These are phyloP conservation scores for Todus mexicanus DNA, from an alignment of 2,797 vertebrate genomes.

Conservation along the genomic window DNA sequence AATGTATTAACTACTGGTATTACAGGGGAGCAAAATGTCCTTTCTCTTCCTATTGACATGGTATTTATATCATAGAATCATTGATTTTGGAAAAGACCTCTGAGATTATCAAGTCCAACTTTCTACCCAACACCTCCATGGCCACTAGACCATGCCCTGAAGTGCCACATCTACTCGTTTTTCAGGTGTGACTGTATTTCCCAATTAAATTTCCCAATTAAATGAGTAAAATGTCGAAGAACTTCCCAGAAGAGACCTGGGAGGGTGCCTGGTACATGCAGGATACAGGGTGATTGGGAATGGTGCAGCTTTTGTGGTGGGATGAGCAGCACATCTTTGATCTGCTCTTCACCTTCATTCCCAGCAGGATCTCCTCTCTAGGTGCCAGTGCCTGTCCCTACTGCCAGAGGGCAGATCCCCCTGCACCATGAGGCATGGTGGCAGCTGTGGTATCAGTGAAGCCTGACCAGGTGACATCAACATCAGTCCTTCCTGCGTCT, in stretches of 20 bases:
- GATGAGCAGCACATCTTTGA: not conserved
- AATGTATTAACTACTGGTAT: accelerated
- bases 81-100: no score
- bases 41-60: no score
- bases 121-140: no score
- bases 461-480: accelerated
- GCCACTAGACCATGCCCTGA: no score
- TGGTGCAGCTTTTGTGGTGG: accelerated
- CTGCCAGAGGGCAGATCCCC: not conserved
- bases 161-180: no score
- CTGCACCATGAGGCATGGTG: accelerated
- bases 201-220: no score
- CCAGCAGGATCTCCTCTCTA: not conserved
- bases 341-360: not conserved
- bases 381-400: accelerated
- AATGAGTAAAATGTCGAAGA: not conserved
- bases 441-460: accelerated
- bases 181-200: not conserved
- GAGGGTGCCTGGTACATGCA: accelerated
- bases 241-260: not conserved
- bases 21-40: not conserved
- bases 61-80: no score
- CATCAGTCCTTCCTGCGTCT: accelerated
- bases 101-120: no score
- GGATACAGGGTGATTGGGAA: accelerated